A percentile compares a stretch with the other conserved stretches of the same genome.
phyloP scores from a whole-genome alignment of 1,140 invertebrate genomes.

The Drosophila ironensis region DNA sequence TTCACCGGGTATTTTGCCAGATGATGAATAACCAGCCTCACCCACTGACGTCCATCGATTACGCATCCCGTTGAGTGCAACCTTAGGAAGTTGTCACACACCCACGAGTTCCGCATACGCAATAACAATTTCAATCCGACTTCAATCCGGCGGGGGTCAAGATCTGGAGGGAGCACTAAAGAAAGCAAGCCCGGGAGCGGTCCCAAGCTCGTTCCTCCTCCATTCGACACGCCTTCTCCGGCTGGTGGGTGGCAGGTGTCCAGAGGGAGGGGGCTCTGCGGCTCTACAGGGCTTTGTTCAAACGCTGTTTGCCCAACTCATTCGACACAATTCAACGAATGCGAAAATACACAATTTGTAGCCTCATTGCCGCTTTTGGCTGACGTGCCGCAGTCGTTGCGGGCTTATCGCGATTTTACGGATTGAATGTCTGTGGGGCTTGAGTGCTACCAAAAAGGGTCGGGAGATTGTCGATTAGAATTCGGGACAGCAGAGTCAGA shows the following conservation, averaged over 20 bases:
- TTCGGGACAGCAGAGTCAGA: too few relatives aligned
- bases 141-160: neutral
- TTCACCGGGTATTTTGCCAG: conserved; percentile 22
- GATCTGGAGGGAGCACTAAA: conserved; percentile 42
- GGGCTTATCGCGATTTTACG: neutral
- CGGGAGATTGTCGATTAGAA: too few relatives aligned
- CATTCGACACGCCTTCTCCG: conserved; percentile 35
- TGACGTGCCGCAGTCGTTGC: conserved; percentile 5
- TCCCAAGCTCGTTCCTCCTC: neutral
- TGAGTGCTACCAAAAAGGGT: too few relatives aligned
- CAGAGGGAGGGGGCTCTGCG: neutral
- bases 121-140: conserved; percentile 7
- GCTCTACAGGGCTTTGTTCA: conserved; percentile 11
- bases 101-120: conserved; percentile 53
- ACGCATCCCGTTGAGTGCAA: conserved; percentile 15
- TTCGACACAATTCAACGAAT: conserved; percentile 62
- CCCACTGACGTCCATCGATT: conserved; percentile 5
- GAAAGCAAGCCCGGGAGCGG: conserved; percentile 54
- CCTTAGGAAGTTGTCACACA: conserved; percentile 18
- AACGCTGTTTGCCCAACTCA: conserved; percentile 62
- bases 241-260: conserved; percentile 28
- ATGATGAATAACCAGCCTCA: conserved; percentile 24
- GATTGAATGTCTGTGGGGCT: neutral
- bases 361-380: conserved; percentile 48
- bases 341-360: conserved; percentile 57